A percentile compares a stretch with the other conserved stretches of the same genome.
Evolutionary conservation across 2,888 invertebrate species (phyloP).

Genomic region (Philereme transversata): DNA sequence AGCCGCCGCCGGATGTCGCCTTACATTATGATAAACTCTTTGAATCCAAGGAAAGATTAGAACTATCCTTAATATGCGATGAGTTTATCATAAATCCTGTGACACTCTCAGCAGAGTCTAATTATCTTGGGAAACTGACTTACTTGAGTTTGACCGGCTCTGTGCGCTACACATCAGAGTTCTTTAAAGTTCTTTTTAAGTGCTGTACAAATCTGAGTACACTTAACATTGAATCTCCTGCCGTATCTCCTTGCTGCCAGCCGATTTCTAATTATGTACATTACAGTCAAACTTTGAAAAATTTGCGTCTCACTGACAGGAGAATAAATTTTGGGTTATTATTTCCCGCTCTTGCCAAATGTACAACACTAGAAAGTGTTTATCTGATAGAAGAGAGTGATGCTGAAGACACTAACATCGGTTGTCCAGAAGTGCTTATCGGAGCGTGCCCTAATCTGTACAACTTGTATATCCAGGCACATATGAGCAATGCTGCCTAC

Average conservation of each 20-base stretch:
- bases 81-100: slow-evolving; percentile 45
- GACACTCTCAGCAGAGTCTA: slow-evolving; percentile 45
- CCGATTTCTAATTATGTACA: slow-evolving; percentile 53
- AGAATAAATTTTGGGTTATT: slow-evolving; percentile 56
- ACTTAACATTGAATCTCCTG: slow-evolving; percentile 53
- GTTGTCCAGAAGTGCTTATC: slow-evolving; percentile 54
- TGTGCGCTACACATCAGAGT: slow-evolving; percentile 53
- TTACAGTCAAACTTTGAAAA: slow-evolving; percentile 57
- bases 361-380: slow-evolving; percentile 64
- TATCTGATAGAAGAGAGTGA: slow-evolving; percentile 52
- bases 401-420: slow-evolving; percentile 43
- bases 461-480: slow-evolving; percentile 54
- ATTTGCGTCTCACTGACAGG: slow-evolving; percentile 60
- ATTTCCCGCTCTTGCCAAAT: slow-evolving; percentile 58
- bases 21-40: slow-evolving; percentile 63
- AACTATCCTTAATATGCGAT: slow-evolving; percentile 54
- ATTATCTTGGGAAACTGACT: slow-evolving; percentile 65
- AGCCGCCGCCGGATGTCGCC: slow-evolving; percentile 42
- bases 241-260: slow-evolving; percentile 45
- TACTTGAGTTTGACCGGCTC: slow-evolving; percentile 61
- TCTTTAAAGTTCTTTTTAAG: slow-evolving; percentile 64
- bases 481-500: slow-evolving; percentile 43
- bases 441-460: slow-evolving; percentile 61
- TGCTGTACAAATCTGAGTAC: slow-evolving; percentile 60
- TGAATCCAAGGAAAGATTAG: slow-evolving; percentile 45